Conservation (phyloP, 2,797 vertebrate genomes). For the Sebastes kiyomatsui region DNA sequence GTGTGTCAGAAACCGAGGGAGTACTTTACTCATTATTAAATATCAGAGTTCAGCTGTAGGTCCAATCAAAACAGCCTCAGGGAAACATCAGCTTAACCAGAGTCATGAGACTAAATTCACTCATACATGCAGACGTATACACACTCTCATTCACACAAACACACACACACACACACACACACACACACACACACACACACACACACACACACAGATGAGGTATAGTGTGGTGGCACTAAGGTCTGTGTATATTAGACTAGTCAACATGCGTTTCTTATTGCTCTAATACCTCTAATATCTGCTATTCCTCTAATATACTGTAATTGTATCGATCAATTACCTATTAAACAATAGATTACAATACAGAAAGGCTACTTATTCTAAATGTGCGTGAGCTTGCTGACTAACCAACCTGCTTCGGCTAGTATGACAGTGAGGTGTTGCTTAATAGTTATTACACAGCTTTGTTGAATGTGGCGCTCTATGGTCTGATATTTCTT, state of each 20-base stretch:
- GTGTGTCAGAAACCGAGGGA: slow-evolving; percentile 21
- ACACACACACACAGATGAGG: slow-evolving; percentile 2
- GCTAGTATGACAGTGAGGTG: background rate
- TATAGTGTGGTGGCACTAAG: background rate
- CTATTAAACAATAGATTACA: background rate
- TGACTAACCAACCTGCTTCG: background rate
- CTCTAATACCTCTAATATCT: background rate
- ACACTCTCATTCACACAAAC: background rate
- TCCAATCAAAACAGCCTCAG: slow-evolving; percentile 69
- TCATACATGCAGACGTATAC: background rate
- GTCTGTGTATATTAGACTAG: background rate
- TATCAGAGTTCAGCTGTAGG: slow-evolving; percentile 77
- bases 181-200: slow-evolving; percentile 12
- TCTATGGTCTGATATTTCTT: too few species aligned
- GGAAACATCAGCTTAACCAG: slow-evolving; percentile 66
- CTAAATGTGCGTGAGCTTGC: background rate
- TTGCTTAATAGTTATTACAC: background rate
- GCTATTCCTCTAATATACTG: too few species aligned
- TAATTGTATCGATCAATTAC: too few species aligned
- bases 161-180: slow-evolving; percentile 1
- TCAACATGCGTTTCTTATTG: background rate
- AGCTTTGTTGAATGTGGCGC: too few species aligned
- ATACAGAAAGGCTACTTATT: background rate
- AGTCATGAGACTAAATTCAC: slow-evolving; percentile 66
- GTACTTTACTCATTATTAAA: slow-evolving; percentile 71